phyloP scores from a whole-genome alignment of 2,888 invertebrate species.

The Harpalus rufipes region DNA sequence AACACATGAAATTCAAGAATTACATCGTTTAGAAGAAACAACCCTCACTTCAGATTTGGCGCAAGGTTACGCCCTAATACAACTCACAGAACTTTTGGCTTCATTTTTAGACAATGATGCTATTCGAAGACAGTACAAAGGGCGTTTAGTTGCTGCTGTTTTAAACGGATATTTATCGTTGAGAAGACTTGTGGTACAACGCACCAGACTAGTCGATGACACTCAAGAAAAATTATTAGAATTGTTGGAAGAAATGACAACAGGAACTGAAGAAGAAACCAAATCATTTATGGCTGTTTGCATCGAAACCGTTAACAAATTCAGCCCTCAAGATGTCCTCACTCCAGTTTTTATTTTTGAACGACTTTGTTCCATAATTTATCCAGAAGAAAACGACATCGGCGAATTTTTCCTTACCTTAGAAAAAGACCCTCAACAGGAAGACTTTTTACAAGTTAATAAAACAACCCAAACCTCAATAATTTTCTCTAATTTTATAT shows the following conservation, averaged over 20 bases:
- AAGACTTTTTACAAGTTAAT: constrained; percentile 94
- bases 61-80: constrained; percentile 94
- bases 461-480: not conserved
- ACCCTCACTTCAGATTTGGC: constrained; percentile 96
- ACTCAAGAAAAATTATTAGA: constrained; percentile 96
- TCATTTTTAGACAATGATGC: constrained; percentile 92
- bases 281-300: constrained; percentile 98
- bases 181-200: constrained; percentile 93
- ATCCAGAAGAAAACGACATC: constrained; percentile 97
- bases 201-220: constrained; percentile 96
- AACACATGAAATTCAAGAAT: constrained; percentile 91
- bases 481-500: constrained; percentile 18
- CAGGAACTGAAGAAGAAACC: constrained; percentile 97
- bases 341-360: constrained; percentile 99
- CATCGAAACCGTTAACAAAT: constrained; percentile 95
- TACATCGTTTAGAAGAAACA: constrained; percentile 94
- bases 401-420: constrained; percentile 97
- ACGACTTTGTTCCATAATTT: constrained; percentile 96
- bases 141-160: constrained; percentile 91
- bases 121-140: constrained; percentile 94
- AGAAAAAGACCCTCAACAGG: constrained; percentile 99
- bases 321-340: constrained; percentile 93
- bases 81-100: constrained; percentile 90
- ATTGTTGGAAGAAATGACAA: constrained; percentile 96
- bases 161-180: constrained; percentile 96